Evolutionary conservation across 2,113 vertebrate genomes (phyloP).

Genomic region (Paralichthys olivaceus): DNA sequence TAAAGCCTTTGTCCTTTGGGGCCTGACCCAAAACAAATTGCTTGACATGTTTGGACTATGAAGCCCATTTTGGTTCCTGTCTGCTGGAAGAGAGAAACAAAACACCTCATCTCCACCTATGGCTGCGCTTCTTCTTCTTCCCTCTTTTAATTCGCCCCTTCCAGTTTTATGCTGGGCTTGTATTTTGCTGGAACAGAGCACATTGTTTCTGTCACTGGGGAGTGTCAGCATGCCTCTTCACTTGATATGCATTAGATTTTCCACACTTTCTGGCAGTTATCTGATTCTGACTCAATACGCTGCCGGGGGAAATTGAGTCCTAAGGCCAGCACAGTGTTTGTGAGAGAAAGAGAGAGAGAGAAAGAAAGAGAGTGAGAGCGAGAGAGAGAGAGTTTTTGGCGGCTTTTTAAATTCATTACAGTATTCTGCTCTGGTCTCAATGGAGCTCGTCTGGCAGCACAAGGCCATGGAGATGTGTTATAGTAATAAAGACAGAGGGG

Average conservation of each 20-base stretch:
- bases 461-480: conserved; percentile 51
- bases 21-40: neutral
- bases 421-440: conserved; percentile 55
- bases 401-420: conserved; percentile 71
- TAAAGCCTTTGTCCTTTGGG: neutral
- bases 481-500: conserved; percentile 21
- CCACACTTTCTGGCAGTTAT: conserved; percentile 72
- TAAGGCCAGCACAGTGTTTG: conserved; percentile 54
- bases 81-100: neutral
- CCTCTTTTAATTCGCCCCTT: conserved; percentile 27
- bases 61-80: conserved; percentile 9
- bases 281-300: conserved; percentile 74
- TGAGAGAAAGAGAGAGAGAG: conserved; percentile 35
- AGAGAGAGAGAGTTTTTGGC: conserved; percentile 53
- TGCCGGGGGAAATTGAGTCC: conserved; percentile 76
- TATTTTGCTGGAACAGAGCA: conserved; percentile 54
- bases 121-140: neutral
- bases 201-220: conserved; percentile 60
- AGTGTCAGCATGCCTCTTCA: conserved; percentile 67
- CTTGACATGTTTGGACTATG: neutral
- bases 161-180: conserved; percentile 59
- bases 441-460: conserved; percentile 43
- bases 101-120: neutral
- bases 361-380: conserved; percentile 27
- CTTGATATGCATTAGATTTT: conserved; percentile 80